Base-by-base conservation (phyloP, 2,797 vertebrate species). In the Brotogeris chrysoptera region DNA sequence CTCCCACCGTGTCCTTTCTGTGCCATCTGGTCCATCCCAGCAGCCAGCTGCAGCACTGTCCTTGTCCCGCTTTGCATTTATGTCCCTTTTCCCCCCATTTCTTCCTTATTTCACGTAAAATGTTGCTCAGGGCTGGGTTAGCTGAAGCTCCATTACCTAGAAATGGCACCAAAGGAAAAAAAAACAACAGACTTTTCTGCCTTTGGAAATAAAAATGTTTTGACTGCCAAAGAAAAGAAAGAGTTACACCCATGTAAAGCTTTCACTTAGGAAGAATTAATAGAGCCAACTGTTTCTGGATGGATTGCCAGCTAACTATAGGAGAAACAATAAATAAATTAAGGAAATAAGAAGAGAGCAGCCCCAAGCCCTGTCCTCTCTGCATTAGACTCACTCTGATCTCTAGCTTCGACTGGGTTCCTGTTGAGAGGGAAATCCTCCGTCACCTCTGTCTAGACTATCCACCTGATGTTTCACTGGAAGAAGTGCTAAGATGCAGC, bases 211-310 rank as follows among this genome's bases (percentile, higher is more conserved):
- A 91, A 96, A 94, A 96, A 94, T 73, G 86, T 19, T 96, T 70
- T 96, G 94, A 60, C 92, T 96, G 80, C 95, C 93, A 89, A 95
- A 93, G 61, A 95, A 92, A 93, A 97, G 95, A 91, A 95, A 74
- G 85, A 95, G 91, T 95, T 93, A 97, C 80, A 95, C 94, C 95
- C 93, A 95, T 80, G 73, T 46, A 73, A 96, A 95, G 66, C 85
- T 96, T 93, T 92, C 90, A 91, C 96, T 96, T 83, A 83, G 93
- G 81, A 92, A 96, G 92, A 95, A 95, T 92, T 92, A 96, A 95
- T 78, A 94, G 82, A 90, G 82, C 86, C 80, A 86, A 80, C 80
- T 68, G 90, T 15, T 90, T 76, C 61, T 84, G 86, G 83, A 93
- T 63, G 39, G 76, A 39, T 79, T 92, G 92, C 83, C 82, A 68